Base-by-base conservation (phyloP, 1,140 invertebrate species). In the Oscheius sp. region DNA sequence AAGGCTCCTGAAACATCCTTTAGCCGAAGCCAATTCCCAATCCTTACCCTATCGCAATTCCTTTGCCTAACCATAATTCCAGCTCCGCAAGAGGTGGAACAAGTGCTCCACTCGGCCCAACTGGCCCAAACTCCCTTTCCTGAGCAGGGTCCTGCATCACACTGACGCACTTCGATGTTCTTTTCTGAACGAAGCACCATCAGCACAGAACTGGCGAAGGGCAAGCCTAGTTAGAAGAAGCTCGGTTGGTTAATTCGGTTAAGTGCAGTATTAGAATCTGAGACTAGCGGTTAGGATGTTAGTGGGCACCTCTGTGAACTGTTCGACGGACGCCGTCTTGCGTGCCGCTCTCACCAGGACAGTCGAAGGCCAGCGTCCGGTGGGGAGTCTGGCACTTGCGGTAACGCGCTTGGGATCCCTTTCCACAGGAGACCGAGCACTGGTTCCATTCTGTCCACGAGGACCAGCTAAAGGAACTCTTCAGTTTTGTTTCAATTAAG, bases 111-210 rank as follows among this genome's bases (percentile, higher is more conserved):
- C 29, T 13, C 62, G 23, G 67, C 76, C 78, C 81, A 84, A 52
- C 42, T 73, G 38, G 42, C 73, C 79, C 81, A 82, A 55, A 64
- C 62, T 38, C 71, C 81, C 38, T 63, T 32, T 29, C 62, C 63
- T n/a, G 68, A 45, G 34, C 81, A 83, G 2, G 77, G 72, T 7
- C 79, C 59, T 26, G 82, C 81, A 35, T 83, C 81, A 35, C 81
- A 83, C 28, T 72, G 76, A 3, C 81, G 73, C 2, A 83, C 73
- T 55, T 84, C 83, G 76, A 84, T 83, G 34, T 80, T 82, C 68
- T 79, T 77, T 20, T 81, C 80, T 81, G 74, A 64, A 79, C 15
- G 10, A 18, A 23, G 0, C 18, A 45, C 23, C 18, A 45, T 45
- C 23, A 45, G 42, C 42, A 18, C 42, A 45, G 23, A 45, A 26